Evolutionary conservation across 2,113 vertebrate species (phyloP).

Genomic region (Brachirus orientalis): DNA sequence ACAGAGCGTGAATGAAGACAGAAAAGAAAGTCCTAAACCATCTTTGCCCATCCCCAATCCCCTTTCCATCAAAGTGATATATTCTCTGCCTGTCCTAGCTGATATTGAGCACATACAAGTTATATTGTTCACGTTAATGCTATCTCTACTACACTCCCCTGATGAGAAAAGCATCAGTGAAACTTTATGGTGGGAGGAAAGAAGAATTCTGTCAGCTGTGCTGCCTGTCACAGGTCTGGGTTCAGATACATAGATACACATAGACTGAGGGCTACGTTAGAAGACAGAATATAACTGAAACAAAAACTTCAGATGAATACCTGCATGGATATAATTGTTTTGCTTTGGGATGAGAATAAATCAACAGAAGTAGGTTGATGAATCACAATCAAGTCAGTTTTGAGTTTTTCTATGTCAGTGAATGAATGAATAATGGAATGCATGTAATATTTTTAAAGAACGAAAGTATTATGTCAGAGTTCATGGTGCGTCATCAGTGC

Average conservation of each 20-base stretch:
- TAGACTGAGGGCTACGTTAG: background rate
- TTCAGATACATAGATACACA: constrained; percentile 43
- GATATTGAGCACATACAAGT: constrained; percentile 60
- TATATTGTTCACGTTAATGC: constrained; percentile 56
- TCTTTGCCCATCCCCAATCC: constrained; percentile 22
- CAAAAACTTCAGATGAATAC: background rate
- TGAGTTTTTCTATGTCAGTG: too few relatives aligned
- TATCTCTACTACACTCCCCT: constrained; percentile 59
- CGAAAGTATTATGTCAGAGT: too few relatives aligned
- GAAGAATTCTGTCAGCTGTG: constrained; percentile 44
- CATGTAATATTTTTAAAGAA: too few relatives aligned
- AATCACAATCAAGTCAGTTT: too few relatives aligned
- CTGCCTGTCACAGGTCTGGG: constrained; percentile 52
- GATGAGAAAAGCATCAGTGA: constrained; percentile 67
- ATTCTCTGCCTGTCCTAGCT: constrained; percentile 42
- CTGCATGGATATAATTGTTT: constrained; percentile 4
- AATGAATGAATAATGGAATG: too few relatives aligned
- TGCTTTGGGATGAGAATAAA: too few relatives aligned
- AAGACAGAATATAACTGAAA: too few relatives aligned
- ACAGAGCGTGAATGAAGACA: constrained; percentile 23
- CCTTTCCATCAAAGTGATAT: constrained; percentile 47
- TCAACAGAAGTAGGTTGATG: too few relatives aligned
- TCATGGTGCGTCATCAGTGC: too few relatives aligned
- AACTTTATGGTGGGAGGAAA: constrained; percentile 65
- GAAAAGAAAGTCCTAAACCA: constrained; percentile 46